Conservation (phyloP, 2,797 vertebrate genomes). For the Serranus cabrilla region DNA sequence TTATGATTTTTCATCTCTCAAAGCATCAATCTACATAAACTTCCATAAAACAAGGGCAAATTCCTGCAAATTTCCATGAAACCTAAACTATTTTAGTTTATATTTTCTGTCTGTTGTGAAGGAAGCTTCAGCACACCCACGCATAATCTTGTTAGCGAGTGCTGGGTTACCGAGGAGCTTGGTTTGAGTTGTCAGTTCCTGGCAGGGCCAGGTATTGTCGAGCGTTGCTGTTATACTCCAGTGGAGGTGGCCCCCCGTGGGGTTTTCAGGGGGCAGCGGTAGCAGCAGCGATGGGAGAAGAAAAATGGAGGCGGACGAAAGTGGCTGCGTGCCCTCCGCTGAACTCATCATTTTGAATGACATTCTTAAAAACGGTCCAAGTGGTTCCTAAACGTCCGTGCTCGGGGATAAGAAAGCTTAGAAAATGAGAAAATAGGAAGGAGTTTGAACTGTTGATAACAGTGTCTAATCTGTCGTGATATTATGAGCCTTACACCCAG, state of each 20-base stretch:
- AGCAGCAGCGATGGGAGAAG: constrained; percentile 41
- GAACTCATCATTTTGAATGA: constrained; percentile 66
- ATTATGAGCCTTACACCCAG: constrained; percentile 23
- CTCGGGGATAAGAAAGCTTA: constrained; percentile 6
- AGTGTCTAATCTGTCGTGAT: constrained; percentile 36
- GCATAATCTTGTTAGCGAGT: constrained; percentile 63
- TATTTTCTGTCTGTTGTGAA: constrained; percentile 29
- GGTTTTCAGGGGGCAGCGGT: constrained; percentile 55
- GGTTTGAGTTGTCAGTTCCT: constrained; percentile 68
- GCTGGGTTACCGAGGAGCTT: constrained; percentile 54
- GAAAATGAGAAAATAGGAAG: constrained; percentile 14
- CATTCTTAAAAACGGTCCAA: constrained; percentile 45
- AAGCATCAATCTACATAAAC: constrained; percentile 43
- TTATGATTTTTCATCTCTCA: constrained; percentile 56
- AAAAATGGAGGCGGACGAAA: constrained; percentile 54
- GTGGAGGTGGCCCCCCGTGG: constrained; percentile 45
- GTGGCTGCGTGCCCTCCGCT: constrained; percentile 42
- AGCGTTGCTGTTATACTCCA: constrained; percentile 58
- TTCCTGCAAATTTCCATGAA: constrained; percentile 41
- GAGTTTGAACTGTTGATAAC: constrained; percentile 43
- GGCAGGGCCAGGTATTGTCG: constrained; percentile 63
- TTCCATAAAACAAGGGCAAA: constrained; percentile 27
- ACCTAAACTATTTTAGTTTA: constrained; percentile 26
- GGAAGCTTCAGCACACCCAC: constrained; percentile 52
- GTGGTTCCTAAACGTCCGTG: constrained; percentile 36